Percentiles rank a stretch among this genome's conserved stretches.
Evolutionary conservation across 2,888 invertebrate genomes (phyloP).

Genomic region (Nephrotoma appendiculata): DNA sequence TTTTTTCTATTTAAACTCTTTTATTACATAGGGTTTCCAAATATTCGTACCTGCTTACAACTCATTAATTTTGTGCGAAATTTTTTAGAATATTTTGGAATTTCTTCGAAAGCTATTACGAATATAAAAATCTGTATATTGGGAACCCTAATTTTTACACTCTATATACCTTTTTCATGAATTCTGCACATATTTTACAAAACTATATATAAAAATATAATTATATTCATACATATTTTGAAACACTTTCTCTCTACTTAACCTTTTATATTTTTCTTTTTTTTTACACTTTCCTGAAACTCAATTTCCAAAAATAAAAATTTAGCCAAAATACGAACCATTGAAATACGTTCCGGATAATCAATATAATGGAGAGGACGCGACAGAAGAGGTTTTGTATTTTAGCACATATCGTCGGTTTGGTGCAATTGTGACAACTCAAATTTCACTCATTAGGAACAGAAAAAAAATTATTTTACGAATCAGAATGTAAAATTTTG

Average conservation of each 20-base stretch:
- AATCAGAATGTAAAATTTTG: too few relatives aligned
- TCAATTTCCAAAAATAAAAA: not conserved
- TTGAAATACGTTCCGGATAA: not conserved
- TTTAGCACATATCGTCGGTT: not conserved
- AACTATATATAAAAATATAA: not conserved
- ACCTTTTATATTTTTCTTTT: not conserved
- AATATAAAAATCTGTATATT: not conserved
- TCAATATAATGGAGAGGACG: not conserved
- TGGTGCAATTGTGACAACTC: too few relatives aligned
- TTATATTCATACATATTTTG: not conserved
- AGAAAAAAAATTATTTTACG: too few relatives aligned
- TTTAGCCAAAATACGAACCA: not conserved
- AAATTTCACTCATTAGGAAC: too few relatives aligned
- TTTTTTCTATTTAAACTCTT: constrained; percentile 5
- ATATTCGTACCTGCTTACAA: not conserved
- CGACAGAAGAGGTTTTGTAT: not conserved
- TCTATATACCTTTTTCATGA: not conserved
- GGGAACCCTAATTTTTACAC: not conserved
- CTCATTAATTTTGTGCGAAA: not conserved
- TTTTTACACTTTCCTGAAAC: not conserved
- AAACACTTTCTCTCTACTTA: not conserved
- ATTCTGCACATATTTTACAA: not conserved
- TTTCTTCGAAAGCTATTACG: too few relatives aligned
- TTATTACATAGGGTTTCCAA: not conserved
- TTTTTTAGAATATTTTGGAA: too few relatives aligned